Evolutionary conservation across 2,888 invertebrate species (phyloP).

Genomic region (Ecdyonurus torrentis): DNA sequence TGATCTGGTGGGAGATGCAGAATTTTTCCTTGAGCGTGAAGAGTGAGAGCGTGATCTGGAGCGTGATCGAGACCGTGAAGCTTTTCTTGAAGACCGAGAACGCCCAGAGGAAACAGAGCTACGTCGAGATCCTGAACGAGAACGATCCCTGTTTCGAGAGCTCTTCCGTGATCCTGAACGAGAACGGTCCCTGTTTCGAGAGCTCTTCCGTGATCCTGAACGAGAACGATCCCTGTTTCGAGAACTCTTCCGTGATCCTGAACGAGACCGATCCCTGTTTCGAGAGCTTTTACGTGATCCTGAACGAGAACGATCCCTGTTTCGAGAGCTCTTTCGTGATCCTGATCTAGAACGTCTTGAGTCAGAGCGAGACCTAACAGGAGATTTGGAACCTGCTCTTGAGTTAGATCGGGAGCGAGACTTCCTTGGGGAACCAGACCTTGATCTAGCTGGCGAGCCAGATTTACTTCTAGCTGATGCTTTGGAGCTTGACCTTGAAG

Average conservation of each 20-base stretch:
- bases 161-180: slow-evolving; percentile 7
- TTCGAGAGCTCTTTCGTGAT: slow-evolving; percentile 7
- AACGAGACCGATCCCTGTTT: slow-evolving; percentile 10
- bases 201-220: slow-evolving; percentile 4
- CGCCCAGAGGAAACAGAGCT: slow-evolving; percentile 16
- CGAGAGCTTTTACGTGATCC: slow-evolving; percentile 5
- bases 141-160: slow-evolving; percentile 11
- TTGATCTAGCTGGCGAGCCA: slow-evolving; percentile 17
- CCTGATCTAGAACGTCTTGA: slow-evolving; percentile 13
- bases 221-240: slow-evolving; percentile 7
- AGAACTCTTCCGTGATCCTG: slow-evolving; percentile 11
- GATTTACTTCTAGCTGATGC: slow-evolving; percentile 15
- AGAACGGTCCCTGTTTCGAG: slow-evolving; percentile 2
- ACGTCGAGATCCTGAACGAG: slow-evolving; percentile 19
- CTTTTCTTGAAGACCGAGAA: background rate
- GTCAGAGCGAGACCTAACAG: slow-evolving; percentile 14
- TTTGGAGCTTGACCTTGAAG: slow-evolving; percentile 18
- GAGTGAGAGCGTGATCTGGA: slow-evolving; percentile 13
- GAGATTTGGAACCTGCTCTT: slow-evolving; percentile 21
- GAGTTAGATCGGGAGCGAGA: slow-evolving; percentile 11
- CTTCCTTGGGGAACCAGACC: slow-evolving; percentile 19
- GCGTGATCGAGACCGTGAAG: slow-evolving; percentile 17
- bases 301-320: slow-evolving; percentile 8
- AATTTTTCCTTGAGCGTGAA: slow-evolving; percentile 15
- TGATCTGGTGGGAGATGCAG: background rate